Conservation (phyloP, 2,113 vertebrate species). For the Mirza zaza region DNA sequence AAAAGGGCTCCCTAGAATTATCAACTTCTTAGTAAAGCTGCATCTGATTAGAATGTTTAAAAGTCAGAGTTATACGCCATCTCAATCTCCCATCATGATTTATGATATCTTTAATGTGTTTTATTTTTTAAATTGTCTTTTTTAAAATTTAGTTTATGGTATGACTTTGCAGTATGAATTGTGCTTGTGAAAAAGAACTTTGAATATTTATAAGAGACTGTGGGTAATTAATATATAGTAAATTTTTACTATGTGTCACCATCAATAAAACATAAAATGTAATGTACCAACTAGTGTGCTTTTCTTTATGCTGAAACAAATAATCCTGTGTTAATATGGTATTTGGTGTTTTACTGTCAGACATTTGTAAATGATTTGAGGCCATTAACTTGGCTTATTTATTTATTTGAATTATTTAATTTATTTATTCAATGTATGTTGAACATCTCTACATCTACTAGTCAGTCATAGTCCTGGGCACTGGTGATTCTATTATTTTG, state of each 20-base stretch:
- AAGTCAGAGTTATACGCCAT: constrained; percentile 55
- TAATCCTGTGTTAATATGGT: constrained; percentile 27
- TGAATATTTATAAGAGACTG: constrained; percentile 77
- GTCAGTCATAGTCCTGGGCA: background rate
- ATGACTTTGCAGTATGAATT: constrained; percentile 49
- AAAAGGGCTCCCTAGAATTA: constrained; percentile 1
- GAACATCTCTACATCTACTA: background rate
- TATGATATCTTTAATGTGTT: constrained; percentile 35
- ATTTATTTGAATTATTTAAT: background rate
- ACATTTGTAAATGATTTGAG: constrained; percentile 23
- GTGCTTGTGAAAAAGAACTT: constrained; percentile 70
- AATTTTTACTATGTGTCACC: constrained; percentile 62
- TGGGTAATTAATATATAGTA: constrained; percentile 63
- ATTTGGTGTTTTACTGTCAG: constrained; percentile 43
- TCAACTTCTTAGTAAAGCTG: constrained; percentile 59
- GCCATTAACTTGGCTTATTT: background rate
- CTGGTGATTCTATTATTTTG: background rate
- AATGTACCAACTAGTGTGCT: constrained; percentile 5
- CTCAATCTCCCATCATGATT: constrained; percentile 50
- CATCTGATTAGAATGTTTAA: constrained; percentile 61
- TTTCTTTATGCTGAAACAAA: constrained; percentile 62
- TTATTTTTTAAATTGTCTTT: constrained; percentile 66
- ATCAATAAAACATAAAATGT: constrained; percentile 78
- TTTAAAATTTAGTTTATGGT: constrained; percentile 56
- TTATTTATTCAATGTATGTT: constrained; percentile 5